These are phyloP conservation scores for Pegea sp. DNA, from an alignment of 23 tunicate species.

Conservation along the genomic window DNA sequence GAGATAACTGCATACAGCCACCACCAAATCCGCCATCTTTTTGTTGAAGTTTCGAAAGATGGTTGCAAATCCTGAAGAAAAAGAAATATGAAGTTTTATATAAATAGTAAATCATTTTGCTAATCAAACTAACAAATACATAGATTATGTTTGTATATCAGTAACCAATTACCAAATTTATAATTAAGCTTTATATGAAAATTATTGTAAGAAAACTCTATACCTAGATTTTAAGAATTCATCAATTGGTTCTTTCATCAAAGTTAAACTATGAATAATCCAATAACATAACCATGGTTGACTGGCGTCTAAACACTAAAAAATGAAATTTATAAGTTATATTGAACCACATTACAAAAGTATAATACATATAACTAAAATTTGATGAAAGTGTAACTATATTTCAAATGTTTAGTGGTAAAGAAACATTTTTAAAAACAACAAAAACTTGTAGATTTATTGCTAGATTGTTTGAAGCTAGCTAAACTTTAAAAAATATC, in stretches of 20 bases:
- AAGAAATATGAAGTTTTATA: not conserved
- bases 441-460: not conserved
- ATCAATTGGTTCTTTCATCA: conserved; percentile 27
- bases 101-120: not conserved
- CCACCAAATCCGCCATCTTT: conserved; percentile 83
- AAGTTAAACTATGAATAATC: conserved; percentile 67
- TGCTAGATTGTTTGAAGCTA: not conserved
- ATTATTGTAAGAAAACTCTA: too few species aligned
- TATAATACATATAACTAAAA: too few species aligned
- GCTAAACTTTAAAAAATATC: too few species aligned
- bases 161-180: too few species aligned
- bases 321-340: conserved; percentile 1
- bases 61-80: conserved; percentile 25
- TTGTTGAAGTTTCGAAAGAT: conserved; percentile 43
- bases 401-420: conserved; percentile 1
- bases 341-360: too few species aligned
- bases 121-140: not conserved
- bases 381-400: too few species aligned
- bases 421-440: not conserved
- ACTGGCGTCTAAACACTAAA: conserved; percentile 83
- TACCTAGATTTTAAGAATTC: conserved; percentile 45
- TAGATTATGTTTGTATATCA: too few species aligned
- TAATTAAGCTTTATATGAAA: too few species aligned
- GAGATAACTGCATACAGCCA: conserved; percentile 64
- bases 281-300: conserved; percentile 91